Percentiles rank a stretch among this genome's conserved stretches.
phyloP scores from a whole-genome alignment of 2,113 vertebrate genomes.

The Cynopterus brachyotis region DNA sequence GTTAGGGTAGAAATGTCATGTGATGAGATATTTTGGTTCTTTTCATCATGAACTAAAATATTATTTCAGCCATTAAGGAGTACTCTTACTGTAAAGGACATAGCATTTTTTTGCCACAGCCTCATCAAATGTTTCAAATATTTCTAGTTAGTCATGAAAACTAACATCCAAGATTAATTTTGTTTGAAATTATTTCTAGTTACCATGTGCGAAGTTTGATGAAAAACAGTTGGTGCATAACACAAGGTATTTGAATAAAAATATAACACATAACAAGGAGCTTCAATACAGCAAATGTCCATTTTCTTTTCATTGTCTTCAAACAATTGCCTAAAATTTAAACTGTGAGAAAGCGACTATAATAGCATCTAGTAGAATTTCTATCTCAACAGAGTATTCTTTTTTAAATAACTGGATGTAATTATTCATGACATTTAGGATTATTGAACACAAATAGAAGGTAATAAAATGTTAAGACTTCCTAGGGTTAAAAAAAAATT shows the following conservation, averaged over 20 bases:
- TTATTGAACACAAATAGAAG: constrained; percentile 71
- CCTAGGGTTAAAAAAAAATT: constrained; percentile 57
- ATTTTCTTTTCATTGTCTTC: constrained; percentile 51
- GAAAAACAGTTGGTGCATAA: not conserved
- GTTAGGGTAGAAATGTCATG: not conserved
- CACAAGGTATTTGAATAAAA: not conserved
- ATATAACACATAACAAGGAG: not conserved
- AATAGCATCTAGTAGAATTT: constrained; percentile 53
- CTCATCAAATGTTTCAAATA: not conserved
- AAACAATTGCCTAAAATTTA: constrained; percentile 51
- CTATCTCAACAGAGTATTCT: constrained; percentile 22
- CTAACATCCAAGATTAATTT: not conserved
- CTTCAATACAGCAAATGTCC: constrained; percentile 34
- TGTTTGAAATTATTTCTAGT: not conserved
- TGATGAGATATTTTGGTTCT: not conserved
- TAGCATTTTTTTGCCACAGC: not conserved
- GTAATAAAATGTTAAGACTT: constrained; percentile 70
- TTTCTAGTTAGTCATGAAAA: not conserved
- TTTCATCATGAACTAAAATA: not conserved
- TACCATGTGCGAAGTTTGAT: not conserved
- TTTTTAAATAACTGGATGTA: constrained; percentile 54
- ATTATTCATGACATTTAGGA: constrained; percentile 77
- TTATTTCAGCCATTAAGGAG: not conserved
- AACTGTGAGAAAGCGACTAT: constrained; percentile 48
- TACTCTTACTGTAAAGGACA: not conserved